These are phyloP conservation scores for Drosophila seclusa DNA, from an alignment of 2,888 invertebrate genomes.

Conservation along the genomic window DNA sequence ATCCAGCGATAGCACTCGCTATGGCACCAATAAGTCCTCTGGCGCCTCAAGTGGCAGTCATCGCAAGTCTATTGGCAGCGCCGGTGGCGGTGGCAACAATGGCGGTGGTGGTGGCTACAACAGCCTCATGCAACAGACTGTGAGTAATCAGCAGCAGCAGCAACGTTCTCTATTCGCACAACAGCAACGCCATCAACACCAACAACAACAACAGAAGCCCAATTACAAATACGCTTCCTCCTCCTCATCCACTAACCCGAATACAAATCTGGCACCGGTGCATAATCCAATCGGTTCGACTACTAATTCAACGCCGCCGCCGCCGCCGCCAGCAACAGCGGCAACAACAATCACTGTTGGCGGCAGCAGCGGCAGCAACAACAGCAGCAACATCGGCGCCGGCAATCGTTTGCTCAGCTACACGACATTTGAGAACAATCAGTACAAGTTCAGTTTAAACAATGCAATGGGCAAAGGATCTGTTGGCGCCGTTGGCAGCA, in stretches of 20 bases:
- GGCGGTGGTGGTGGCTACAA: conserved; percentile 74
- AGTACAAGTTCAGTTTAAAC: conserved; percentile 85
- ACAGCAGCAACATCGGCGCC: conserved; percentile 46
- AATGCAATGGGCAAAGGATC: conserved; percentile 76
- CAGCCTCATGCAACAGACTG: conserved; percentile 84
- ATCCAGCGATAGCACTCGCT: conserved; percentile 88
- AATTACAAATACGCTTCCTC: conserved; percentile 77
- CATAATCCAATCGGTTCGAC: conserved; percentile 69
- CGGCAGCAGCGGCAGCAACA: conserved; percentile 16
- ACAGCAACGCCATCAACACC: conserved; percentile 79
- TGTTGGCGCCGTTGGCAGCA: conserved; percentile 59
- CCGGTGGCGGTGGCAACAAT: conserved; percentile 66
- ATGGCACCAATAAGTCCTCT: conserved; percentile 85
- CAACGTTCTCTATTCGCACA: conserved; percentile 81
- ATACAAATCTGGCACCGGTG: conserved; percentile 78
- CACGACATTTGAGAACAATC: conserved; percentile 85
- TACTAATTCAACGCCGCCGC: conserved; percentile 47
- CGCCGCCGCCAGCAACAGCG: conserved; percentile 17
- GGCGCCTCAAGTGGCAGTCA: conserved; percentile 85
- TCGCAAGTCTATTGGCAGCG: conserved; percentile 83
- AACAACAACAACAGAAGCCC: conserved; percentile 79
- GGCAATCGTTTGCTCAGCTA: conserved; percentile 84
- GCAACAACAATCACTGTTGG: conserved; percentile 13
- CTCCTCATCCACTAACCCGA: conserved; percentile 69
- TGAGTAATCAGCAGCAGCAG: conserved; percentile 84